Conservation (phyloP, 2,797 vertebrate genomes). For the Spinus olivaceus region DNA sequence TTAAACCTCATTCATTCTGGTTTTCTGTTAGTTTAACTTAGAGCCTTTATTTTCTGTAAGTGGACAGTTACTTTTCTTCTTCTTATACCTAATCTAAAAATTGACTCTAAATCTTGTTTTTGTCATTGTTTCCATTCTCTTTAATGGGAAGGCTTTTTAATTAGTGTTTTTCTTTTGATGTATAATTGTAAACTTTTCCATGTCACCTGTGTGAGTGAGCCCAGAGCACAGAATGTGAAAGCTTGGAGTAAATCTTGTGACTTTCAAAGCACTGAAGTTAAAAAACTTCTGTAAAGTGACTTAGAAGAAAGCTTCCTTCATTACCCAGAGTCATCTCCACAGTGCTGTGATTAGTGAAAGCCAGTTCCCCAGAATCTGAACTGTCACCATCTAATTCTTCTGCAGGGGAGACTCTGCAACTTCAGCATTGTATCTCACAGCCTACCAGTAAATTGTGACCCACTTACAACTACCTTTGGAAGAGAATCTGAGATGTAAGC, state of each 20-base stretch:
- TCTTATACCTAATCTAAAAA: not conserved
- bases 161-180: not conserved
- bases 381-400: not conserved
- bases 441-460: not conserved
- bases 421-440: not conserved
- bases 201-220: not conserved
- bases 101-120: not conserved
- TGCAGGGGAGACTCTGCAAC: not conserved
- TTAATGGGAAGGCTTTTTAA: not conserved
- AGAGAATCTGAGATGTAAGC: not conserved
- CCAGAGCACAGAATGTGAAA: not conserved
- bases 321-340: not conserved
- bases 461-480: not conserved
- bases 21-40: not conserved
- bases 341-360: not conserved
- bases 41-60: not conserved
- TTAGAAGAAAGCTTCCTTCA: not conserved
- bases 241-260: not conserved
- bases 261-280: not conserved
- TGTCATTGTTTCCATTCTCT: not conserved
- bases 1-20: not conserved
- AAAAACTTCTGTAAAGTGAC: not conserved
- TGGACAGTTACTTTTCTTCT: not conserved
- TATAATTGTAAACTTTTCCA: not conserved
- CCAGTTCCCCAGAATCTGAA: not conserved